Conservation (phyloP, 1,140 invertebrate species). For the Drosophila hydei region DNA sequence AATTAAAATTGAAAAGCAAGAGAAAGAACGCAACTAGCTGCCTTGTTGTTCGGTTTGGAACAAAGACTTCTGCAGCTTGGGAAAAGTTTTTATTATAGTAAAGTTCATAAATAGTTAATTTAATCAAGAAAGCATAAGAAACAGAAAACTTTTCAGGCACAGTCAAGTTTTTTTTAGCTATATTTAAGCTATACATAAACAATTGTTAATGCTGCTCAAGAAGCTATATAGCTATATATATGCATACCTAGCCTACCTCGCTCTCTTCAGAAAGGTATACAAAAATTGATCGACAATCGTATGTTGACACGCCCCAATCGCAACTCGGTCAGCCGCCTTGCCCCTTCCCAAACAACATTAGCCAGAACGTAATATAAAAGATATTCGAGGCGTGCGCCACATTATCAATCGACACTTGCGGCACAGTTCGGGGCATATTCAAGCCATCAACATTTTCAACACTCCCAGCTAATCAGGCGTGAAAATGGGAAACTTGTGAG, state of each 20-base stretch:
- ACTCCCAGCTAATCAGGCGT: constrained; percentile 68
- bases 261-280: not conserved
- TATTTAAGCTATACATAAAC: no score
- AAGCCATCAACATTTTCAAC: constrained; percentile 65
- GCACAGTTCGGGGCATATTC: constrained; percentile 24
- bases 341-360: not conserved
- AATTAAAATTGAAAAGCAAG: no score
- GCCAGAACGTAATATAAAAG: constrained; percentile 7
- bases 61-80: no score
- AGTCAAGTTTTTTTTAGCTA: no score
- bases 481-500: constrained; percentile 57
- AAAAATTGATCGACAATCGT: not conserved
- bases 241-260: not conserved
- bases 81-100: no score
- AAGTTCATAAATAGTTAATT: no score
- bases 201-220: no score
- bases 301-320: constrained; percentile 6
- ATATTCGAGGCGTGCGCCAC: constrained; percentile 47
- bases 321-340: not conserved
- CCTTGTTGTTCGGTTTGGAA: no score
- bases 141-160: no score
- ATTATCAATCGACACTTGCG: constrained; percentile 65
- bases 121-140: no score
- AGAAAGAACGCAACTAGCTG: no score
- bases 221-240: no score